These are phyloP conservation scores for Drosophila birchii DNA, from an alignment of 2,888 invertebrate species.

Conservation along the genomic window DNA sequence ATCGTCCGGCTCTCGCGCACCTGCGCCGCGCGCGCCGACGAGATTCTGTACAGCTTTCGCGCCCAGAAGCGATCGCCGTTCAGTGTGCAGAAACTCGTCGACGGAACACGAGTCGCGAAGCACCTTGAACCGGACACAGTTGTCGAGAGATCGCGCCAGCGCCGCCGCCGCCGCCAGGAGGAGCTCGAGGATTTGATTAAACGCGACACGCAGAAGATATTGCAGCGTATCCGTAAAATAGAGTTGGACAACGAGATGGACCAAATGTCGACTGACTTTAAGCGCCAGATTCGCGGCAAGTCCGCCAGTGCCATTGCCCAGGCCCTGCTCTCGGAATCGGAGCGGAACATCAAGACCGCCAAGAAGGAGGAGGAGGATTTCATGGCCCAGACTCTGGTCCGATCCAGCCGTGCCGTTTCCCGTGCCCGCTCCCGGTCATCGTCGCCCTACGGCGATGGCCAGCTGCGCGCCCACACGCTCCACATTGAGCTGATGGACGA, in stretches of 20 bases:
- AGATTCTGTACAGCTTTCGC: conserved; percentile 86
- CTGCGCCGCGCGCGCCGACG: conserved; percentile 89
- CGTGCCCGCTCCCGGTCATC: conserved; percentile 80
- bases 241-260: conserved; percentile 86
- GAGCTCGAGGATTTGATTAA: conserved; percentile 88
- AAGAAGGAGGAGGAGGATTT: conserved; percentile 81
- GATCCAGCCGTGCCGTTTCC: conserved; percentile 81
- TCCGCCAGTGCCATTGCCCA: conserved; percentile 91
- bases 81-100: conserved; percentile 86
- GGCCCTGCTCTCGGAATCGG: conserved; percentile 87
- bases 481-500: conserved; percentile 84
- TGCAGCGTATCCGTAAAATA: conserved; percentile 83
- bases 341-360: conserved; percentile 84
- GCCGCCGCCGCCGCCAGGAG: conserved; percentile 84
- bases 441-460: conserved; percentile 55
- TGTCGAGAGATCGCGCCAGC: conserved; percentile 84
- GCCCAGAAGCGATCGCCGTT: conserved; percentile 84
- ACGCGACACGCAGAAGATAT: conserved; percentile 81
- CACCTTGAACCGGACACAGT: conserved; percentile 85
- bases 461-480: conserved; percentile 73
- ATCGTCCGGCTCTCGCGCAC: conserved; percentile 88
- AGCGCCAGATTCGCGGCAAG: conserved; percentile 88
- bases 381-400: conserved; percentile 77
- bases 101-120: conserved; percentile 85
- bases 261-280: conserved; percentile 85